Conservation (phyloP, 2,113 vertebrate species). For the Tachycineta bicolor region DNA sequence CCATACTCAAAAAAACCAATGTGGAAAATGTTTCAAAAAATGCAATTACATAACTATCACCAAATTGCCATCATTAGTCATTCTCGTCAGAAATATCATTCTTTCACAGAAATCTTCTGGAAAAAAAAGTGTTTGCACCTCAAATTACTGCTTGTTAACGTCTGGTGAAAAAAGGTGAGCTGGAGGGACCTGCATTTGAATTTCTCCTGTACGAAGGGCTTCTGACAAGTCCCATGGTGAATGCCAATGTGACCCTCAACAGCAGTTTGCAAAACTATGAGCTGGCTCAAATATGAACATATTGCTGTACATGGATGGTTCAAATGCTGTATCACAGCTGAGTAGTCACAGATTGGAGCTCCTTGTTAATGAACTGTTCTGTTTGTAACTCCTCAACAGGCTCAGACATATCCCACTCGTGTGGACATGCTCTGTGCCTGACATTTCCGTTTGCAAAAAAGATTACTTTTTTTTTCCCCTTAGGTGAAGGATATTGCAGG, state of each 20-base stretch:
- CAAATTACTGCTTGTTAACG: not conserved
- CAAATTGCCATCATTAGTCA: constrained; percentile 15
- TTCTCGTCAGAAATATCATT: not conserved
- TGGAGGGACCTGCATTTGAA: not conserved
- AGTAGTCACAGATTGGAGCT: not conserved
- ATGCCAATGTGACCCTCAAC: not conserved
- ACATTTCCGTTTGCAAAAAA: not conserved
- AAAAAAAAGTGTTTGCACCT: not conserved
- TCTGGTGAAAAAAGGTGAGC: not conserved
- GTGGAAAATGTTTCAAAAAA: not conserved
- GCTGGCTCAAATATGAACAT: not conserved
- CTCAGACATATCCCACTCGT: not conserved
- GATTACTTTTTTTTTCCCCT: not conserved
- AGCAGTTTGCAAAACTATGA: not conserved
- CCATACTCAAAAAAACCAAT: not conserved
- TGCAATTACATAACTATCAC: not conserved
- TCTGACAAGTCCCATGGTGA: not conserved
- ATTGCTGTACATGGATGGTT: not conserved
- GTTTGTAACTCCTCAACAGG: not conserved
- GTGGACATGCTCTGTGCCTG: not conserved
- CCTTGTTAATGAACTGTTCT: not conserved
- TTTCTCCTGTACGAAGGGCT: not conserved
- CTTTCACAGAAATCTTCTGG: not conserved
- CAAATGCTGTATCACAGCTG: not conserved
- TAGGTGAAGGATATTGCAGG: not conserved